Conservation (phyloP, 1,140 invertebrate genomes). For the Drosophila punjabiensis region DNA sequence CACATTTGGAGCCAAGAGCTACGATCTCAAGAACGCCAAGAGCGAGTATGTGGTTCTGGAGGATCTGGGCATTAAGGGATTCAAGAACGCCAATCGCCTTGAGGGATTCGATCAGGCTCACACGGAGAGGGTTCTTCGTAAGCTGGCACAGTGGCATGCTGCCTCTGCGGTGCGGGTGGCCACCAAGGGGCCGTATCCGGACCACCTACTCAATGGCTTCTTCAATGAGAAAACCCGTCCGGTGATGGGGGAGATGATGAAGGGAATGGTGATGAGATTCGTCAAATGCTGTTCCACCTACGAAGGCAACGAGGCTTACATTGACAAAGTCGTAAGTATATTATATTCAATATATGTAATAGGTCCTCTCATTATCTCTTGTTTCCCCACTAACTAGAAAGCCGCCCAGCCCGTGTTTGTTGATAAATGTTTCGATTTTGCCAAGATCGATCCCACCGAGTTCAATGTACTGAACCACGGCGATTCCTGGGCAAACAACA, state of each 20-base stretch:
- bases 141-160: constrained; percentile 5
- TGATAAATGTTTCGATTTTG: constrained; percentile 46
- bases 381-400: constrained; percentile 19
- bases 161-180: constrained; percentile 77
- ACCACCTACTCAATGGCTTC: constrained; percentile 12
- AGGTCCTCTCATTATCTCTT: not conserved
- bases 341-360: not conserved
- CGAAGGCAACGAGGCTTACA: constrained; percentile 40
- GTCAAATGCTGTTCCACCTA: constrained; percentile 23
- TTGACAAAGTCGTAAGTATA: constrained; percentile 58
- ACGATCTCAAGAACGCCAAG: not conserved
- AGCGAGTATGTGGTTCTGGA: not conserved
- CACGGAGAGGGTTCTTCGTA: not conserved
- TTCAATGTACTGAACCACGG: constrained; percentile 89
- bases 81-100: not conserved
- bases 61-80: not conserved
- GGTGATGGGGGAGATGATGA: constrained; percentile 52
- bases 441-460: constrained; percentile 80
- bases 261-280: not conserved
- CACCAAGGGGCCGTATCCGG: constrained; percentile 84
- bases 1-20: not conserved
- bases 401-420: constrained; percentile 21
- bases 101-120: not conserved
- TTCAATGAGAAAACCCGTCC: constrained; percentile 51
- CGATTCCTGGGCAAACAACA: constrained; percentile 87